phyloP scores from a whole-genome alignment of 2,113 vertebrate genomes.

The Condylura cristata region DNA sequence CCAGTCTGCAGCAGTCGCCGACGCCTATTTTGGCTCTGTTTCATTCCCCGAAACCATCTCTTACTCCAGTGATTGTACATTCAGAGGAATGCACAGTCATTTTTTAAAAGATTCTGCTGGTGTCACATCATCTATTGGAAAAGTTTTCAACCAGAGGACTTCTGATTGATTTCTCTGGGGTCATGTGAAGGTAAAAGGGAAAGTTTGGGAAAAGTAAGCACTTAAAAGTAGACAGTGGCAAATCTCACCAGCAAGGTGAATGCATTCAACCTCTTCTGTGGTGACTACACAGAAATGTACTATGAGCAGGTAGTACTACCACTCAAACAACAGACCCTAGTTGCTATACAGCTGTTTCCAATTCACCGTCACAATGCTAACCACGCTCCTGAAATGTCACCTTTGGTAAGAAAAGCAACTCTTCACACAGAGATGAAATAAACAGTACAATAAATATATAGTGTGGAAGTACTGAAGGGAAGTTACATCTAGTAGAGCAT shows the following conservation, averaged over 20 bases:
- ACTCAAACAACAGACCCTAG: background rate
- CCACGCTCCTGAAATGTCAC: background rate
- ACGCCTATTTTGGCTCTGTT: rapidly evolving
- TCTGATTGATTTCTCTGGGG: conserved; percentile 58
- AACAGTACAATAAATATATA: background rate
- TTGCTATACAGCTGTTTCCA: background rate
- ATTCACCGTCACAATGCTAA: conserved; percentile 40
- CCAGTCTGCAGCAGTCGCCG: background rate
- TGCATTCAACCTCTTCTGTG: background rate
- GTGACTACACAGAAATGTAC: background rate
- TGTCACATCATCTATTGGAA: background rate
- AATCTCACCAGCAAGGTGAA: background rate
- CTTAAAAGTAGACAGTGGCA: conserved; percentile 38
- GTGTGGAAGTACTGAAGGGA: background rate
- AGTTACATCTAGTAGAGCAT: background rate
- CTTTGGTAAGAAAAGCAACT: conserved; percentile 29
- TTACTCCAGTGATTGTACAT: background rate
- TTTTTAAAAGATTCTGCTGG: background rate
- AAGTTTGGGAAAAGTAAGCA: conserved; percentile 22
- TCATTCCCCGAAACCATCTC: background rate
- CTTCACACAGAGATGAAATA: conserved; percentile 59
- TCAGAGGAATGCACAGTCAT: background rate
- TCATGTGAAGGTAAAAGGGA: conserved; percentile 55
- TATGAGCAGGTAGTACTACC: background rate
- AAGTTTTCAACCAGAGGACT: conserved; percentile 23